Conservation (phyloP, 2,888 invertebrate genomes). For the Patella ulyssiponensis region DNA sequence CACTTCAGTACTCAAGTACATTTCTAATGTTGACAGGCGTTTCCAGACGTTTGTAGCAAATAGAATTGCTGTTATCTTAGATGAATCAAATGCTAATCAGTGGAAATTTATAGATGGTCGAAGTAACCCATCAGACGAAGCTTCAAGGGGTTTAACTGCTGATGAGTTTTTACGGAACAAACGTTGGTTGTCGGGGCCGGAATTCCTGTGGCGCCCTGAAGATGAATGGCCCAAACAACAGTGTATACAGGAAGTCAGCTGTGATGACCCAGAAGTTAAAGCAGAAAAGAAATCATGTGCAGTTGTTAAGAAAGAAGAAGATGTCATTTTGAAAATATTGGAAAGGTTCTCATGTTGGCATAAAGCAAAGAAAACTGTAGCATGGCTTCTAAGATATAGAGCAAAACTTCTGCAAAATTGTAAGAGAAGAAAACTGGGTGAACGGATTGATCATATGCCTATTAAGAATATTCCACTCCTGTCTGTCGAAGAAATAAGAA, state of each 20-base stretch:
- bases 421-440: too few species aligned
- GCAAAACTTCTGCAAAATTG: too few species aligned
- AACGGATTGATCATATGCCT: too few species aligned
- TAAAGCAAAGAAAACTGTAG: neutral
- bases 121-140: too few species aligned
- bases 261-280: conserved; percentile 6
- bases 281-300: neutral
- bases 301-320: neutral
- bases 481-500: too few species aligned
- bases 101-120: conserved; percentile 1
- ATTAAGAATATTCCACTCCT: too few species aligned
- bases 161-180: conserved; percentile 3
- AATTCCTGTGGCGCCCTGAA: neutral
- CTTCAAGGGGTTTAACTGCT: conserved; percentile 2
- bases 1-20: neutral
- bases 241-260: neutral
- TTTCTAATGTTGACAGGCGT: conserved; percentile 1
- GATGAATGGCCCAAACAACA: neutral
- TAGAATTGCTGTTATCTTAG: too few species aligned
- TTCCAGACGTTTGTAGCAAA: conserved; percentile 25
- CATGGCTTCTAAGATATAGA: neutral
- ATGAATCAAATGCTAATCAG: conserved; percentile 9
- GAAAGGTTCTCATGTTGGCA: neutral
- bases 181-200: conserved; percentile 6
- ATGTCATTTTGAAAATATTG: neutral